Conservation (phyloP, 1,140 invertebrate genomes). For the Ruditapes philippinarum region DNA sequence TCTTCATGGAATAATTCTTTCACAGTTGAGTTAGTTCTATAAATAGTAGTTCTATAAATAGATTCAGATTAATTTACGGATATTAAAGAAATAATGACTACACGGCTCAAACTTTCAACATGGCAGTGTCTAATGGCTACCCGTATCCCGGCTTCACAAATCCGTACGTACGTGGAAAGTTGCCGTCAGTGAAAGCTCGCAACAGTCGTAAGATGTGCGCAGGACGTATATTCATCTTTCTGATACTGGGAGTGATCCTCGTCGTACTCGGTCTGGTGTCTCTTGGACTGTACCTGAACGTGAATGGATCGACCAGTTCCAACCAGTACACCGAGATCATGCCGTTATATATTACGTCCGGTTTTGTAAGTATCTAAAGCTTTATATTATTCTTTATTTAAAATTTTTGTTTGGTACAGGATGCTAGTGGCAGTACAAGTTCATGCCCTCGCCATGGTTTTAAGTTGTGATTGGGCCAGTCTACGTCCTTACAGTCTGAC, state of each 20-base stretch:
- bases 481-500: no score
- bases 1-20: not conserved
- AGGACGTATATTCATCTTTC: conserved; percentile 76
- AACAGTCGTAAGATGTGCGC: conserved; percentile 36
- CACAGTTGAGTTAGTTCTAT: no score
- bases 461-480: no score
- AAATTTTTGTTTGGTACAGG: no score
- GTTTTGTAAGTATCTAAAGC: conserved; percentile 63
- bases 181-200: not conserved
- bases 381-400: no score
- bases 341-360: conserved; percentile 73
- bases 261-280: conserved; percentile 72
- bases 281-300: conserved; percentile 73
- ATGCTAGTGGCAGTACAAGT: no score
- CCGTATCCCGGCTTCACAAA: conserved; percentile 29
- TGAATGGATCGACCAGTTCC: conserved; percentile 69
- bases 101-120: not conserved
- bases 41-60: not conserved
- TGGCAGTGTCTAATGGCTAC: not conserved
- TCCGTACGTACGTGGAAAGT: conserved; percentile 5
- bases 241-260: conserved; percentile 70
- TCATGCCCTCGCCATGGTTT: no score
- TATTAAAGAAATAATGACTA: not conserved
- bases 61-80: not conserved
- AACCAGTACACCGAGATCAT: conserved; percentile 72